Conservation (phyloP, 2,797 vertebrate genomes). For the Cuculus canorus region DNA sequence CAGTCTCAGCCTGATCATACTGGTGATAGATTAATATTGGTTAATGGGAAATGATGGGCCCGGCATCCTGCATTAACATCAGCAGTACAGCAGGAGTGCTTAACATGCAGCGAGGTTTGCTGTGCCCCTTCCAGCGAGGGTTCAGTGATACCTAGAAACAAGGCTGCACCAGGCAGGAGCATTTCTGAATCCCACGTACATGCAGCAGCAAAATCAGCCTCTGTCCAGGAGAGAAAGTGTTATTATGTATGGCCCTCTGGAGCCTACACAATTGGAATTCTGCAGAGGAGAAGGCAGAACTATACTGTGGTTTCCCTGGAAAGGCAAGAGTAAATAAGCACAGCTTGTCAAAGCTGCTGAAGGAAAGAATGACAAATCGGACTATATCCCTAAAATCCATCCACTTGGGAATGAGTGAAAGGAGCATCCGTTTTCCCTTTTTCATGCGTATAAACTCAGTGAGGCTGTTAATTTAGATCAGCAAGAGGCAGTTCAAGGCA, state of each 20-base stretch:
- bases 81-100: neutral
- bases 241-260: neutral
- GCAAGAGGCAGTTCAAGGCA: neutral
- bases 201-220: neutral
- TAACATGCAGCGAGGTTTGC: neutral
- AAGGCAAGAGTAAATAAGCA: neutral
- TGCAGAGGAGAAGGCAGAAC: neutral
- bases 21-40: no score
- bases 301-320: neutral
- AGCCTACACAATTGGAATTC: neutral
- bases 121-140: neutral
- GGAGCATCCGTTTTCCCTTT: neutral
- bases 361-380: neutral
- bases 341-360: neutral
- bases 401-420: neutral
- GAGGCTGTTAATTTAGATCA: neutral
- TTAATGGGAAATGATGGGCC: neutral
- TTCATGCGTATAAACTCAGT: neutral
- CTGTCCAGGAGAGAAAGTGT: neutral
- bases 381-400: neutral
- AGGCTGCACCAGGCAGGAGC: neutral
- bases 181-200: neutral
- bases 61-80: neutral
- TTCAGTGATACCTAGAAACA: neutral
- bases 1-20: neutral